Evolutionary conservation across 1,140 invertebrate species (phyloP), one percentile per base, ranked within the genome.

Genomic region (Mamestra configurata): DNA sequence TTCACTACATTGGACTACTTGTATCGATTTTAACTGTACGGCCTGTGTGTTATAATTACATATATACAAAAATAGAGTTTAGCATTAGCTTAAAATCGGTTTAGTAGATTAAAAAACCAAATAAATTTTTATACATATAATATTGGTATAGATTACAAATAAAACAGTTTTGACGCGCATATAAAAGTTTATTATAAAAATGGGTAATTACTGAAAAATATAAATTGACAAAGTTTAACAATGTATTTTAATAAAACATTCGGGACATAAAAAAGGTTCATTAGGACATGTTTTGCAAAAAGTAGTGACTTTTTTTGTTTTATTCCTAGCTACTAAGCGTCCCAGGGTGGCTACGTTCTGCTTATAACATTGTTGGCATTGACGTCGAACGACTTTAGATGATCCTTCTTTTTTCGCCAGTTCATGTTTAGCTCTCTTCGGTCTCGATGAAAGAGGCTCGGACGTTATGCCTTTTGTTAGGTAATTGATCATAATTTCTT

Each of bases 121-220:
- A n/a, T n/a, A n/a, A n/a, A n/a, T n/a, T n/a, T n/a, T n/a, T n/a
- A n/a, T n/a, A n/a, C n/a, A 57, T 11, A 57, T 57, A 57, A 20
- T 57, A 57, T 57, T 22, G 53, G 18, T 57, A 18, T 20, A 57
- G 20, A 57, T 57, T 57, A 57, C 53, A 57, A 57, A 57, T 57
- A 57, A 57, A 57, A 57, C 53, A 57, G 4, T 57, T 57, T 57
- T 57, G 22, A 4, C 18, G 53, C 53, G 20, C 53, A 57, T 57
- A 57, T 57, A 49, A 57, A 57, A 57, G 53, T 57, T 57, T 57
- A 57, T 22, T 57, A 24, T 57, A 57, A 57, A 57, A 57, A 57
- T 57, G n/a, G n/a, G n/a, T 20, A 57, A 3, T 4, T 57, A 57
- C 53, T 22, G 22, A 57, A 57, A 22, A 13, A 49, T 49, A 49